These are phyloP conservation scores for Lucifuga dentata DNA, from an alignment of 2,113 vertebrate species.

Conservation along the genomic window DNA sequence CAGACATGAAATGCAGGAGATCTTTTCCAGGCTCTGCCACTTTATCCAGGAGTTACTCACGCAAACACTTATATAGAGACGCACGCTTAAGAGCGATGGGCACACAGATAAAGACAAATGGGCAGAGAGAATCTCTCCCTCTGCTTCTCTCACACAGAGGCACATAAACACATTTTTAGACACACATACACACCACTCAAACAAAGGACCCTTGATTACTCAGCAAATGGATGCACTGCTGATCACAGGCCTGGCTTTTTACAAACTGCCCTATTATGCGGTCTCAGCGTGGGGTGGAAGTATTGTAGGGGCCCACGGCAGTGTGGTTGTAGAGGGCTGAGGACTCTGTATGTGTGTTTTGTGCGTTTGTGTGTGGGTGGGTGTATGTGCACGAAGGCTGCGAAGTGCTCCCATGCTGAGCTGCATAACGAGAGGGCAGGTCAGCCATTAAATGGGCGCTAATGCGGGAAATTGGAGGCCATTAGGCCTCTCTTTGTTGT, in stretches of 20 bases:
- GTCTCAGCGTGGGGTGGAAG: conserved; percentile 76
- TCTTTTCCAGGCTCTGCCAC: conserved; percentile 55
- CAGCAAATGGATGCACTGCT: conserved; percentile 73
- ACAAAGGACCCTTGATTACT: conserved; percentile 73
- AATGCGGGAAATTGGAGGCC: conserved; percentile 84
- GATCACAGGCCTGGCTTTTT: conserved; percentile 73
- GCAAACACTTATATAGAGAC: conserved; percentile 40
- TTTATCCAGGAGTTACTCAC: conserved; percentile 65
- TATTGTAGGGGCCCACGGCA: conserved; percentile 60
- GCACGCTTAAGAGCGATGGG: conserved; percentile 30
- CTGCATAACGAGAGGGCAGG: conserved; percentile 81
- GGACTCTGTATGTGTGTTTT: conserved; percentile 29
- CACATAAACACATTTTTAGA: conserved; percentile 7
- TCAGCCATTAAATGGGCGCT: conserved; percentile 82
- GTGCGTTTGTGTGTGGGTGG: conserved; percentile 7
- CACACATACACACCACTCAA: conserved; percentile 39
- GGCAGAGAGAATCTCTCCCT: conserved; percentile 26
- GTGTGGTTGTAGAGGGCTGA: conserved; percentile 35
- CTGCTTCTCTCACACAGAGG: not conserved
- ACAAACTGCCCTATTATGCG: conserved; percentile 75
- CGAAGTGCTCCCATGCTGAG: conserved; percentile 77
- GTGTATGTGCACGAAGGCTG: conserved; percentile 28
- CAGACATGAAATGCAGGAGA: conserved; percentile 44
- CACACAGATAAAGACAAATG: conserved; percentile 59
- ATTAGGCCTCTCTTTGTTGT: conserved; percentile 82